These are phyloP conservation scores for Drosophila watanabei DNA, from an alignment of 1,140 invertebrate species.

Conservation along the genomic window DNA sequence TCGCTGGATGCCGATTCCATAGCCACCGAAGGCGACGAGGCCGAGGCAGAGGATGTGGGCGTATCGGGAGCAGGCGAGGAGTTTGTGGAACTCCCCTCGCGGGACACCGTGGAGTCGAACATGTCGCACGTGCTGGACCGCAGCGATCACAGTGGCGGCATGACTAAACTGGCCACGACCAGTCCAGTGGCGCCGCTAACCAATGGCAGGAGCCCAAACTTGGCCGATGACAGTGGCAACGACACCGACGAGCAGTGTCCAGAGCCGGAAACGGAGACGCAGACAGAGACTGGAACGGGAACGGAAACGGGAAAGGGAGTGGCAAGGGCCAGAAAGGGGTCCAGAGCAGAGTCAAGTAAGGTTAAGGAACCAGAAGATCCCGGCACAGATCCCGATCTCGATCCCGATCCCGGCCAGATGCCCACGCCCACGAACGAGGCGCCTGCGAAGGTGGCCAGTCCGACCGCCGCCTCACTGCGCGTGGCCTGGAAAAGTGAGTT, in stretches of 20 bases:
- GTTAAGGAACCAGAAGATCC: slow-evolving; percentile 8
- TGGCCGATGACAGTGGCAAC: slow-evolving; percentile 72
- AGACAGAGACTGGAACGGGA: slow-evolving; percentile 44
- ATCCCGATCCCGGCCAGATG: slow-evolving; percentile 10
- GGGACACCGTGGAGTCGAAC: slow-evolving; percentile 88
- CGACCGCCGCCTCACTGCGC: slow-evolving; percentile 74
- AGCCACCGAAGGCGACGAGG: slow-evolving; percentile 85
- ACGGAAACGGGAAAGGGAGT: background rate
- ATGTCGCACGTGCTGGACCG: slow-evolving; percentile 85
- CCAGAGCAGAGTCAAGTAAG: slow-evolving; percentile 10
- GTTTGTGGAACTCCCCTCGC: slow-evolving; percentile 88
- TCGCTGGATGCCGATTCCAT: slow-evolving; percentile 87
- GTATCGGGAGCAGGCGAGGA: slow-evolving; percentile 86
- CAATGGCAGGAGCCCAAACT: slow-evolving; percentile 34
- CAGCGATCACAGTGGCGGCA: slow-evolving; percentile 70
- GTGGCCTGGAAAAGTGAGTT: slow-evolving; percentile 90
- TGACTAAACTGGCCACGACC: slow-evolving; percentile 34
- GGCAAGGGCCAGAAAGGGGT: slow-evolving; percentile 17
- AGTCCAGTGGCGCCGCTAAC: slow-evolving; percentile 39
- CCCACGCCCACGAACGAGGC: slow-evolving; percentile 65
- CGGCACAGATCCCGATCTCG: slow-evolving; percentile 8
- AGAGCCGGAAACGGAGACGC: slow-evolving; percentile 49
- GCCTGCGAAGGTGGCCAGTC: slow-evolving; percentile 52
- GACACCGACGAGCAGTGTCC: slow-evolving; percentile 77
- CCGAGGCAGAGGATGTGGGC: slow-evolving; percentile 54